phyloP scores from a whole-genome alignment of 2,113 vertebrate species.

The Columba janthina region DNA sequence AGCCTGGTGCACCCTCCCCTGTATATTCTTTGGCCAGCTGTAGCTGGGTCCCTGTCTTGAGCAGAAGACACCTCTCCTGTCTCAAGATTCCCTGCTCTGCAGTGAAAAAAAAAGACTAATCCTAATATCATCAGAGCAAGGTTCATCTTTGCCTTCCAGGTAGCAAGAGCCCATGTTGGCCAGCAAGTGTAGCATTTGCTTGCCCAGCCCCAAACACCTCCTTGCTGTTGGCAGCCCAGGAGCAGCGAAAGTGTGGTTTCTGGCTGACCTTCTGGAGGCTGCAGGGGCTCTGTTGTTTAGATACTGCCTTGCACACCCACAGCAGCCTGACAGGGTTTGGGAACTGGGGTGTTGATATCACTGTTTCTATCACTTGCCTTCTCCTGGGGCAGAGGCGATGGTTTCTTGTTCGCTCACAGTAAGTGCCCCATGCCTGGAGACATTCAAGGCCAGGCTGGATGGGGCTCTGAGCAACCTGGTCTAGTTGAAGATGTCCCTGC shows the following conservation, averaged over 20 bases:
- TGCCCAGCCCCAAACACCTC: neutral
- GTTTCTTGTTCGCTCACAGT: neutral
- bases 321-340: neutral
- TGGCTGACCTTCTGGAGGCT: constrained; percentile 40
- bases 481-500: too few relatives aligned
- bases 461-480: too few relatives aligned
- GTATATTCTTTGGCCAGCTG: neutral
- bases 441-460: too few relatives aligned
- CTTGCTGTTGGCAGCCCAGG: neutral
- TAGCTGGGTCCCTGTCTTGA: neutral
- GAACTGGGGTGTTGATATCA: neutral
- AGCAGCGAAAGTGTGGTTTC: neutral
- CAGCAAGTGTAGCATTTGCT: neutral
- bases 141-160: neutral
- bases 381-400: neutral
- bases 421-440: too few relatives aligned
- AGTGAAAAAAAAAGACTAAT: neutral
- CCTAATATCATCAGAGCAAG: neutral
- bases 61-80: neutral
- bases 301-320: neutral
- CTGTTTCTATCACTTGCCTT: neutral
- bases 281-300: neutral
- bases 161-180: neutral
- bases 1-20: neutral
- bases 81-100: neutral